Evolutionary conservation across 2,888 invertebrate genomes (phyloP).

Genomic region (Sthenelais limicola): DNA sequence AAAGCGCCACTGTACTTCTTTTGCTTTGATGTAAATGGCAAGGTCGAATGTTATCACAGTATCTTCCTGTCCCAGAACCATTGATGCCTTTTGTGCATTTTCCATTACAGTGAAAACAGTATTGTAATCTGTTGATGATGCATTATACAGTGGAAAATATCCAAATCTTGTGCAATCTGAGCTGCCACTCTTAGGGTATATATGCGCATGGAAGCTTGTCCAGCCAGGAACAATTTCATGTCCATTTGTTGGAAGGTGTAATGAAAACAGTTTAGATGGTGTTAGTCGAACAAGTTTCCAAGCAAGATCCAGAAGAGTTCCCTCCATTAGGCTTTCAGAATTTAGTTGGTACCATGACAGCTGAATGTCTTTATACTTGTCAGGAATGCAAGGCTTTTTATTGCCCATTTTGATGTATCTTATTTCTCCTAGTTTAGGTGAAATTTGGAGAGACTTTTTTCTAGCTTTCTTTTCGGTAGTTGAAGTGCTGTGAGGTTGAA

Average conservation of each 20-base stretch:
- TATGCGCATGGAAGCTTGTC: constrained; percentile 20
- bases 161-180: background rate
- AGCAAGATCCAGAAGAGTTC: too few relatives aligned
- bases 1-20: constrained; percentile 35
- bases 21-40: constrained; percentile 40
- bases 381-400: too few relatives aligned
- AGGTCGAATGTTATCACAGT: constrained; percentile 37
- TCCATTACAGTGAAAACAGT: constrained; percentile 16
- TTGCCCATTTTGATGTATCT: too few relatives aligned
- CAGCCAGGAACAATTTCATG: constrained; percentile 23
- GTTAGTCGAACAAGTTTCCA: background rate
- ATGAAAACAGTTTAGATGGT: background rate
- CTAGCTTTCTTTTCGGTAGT: background rate
- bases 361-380: too few relatives aligned
- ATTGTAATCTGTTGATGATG: constrained; percentile 25
- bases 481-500: background rate
- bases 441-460: too few relatives aligned
- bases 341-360: too few relatives aligned
- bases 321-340: too few relatives aligned
- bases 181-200: background rate
- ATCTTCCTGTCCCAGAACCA: constrained; percentile 13
- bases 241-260: background rate
- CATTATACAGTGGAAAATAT: background rate
- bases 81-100: background rate
- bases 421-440: too few relatives aligned